These are phyloP conservation scores for Bryconaethiops microstoma DNA, from an alignment of 2,797 vertebrate species.

Conservation along the genomic window DNA sequence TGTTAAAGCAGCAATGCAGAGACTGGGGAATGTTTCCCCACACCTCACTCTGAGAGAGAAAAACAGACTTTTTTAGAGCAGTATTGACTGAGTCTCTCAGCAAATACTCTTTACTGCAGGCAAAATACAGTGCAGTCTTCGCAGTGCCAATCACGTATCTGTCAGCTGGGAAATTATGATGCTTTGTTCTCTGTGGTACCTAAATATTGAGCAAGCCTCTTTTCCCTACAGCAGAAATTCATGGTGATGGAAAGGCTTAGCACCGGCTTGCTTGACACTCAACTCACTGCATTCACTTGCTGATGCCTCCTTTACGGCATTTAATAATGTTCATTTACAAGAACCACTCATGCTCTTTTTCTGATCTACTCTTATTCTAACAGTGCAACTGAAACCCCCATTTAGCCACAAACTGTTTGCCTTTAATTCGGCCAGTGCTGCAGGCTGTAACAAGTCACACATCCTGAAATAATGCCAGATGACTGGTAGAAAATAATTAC, in stretches of 20 bases:
- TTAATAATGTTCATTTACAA: not conserved
- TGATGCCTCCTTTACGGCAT: not conserved
- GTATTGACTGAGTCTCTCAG: slow-evolving; percentile 19
- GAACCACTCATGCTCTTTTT: not conserved
- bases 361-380: not conserved
- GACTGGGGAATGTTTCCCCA: not conserved
- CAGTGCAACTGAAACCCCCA: not conserved
- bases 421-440: not conserved
- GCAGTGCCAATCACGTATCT: slow-evolving; percentile 29
- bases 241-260: slow-evolving; percentile 1
- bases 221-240: not conserved
- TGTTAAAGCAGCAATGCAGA: slow-evolving; percentile 4
- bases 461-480: slow-evolving; percentile 24
- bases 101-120: slow-evolving; percentile 26
- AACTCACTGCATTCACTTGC: not conserved
- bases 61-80: slow-evolving; percentile 20
- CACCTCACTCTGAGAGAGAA: slow-evolving; percentile 6
- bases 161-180: slow-evolving; percentile 10
- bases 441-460: not conserved
- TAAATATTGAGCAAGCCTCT: slow-evolving; percentile 1
- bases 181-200: not conserved
- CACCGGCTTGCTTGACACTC: not conserved
- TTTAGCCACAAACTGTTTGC: not conserved
- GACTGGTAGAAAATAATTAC: slow-evolving; percentile 21
- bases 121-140: slow-evolving; percentile 22